These are phyloP conservation scores for Coelopa frigida DNA, from an alignment of 1,140 invertebrate genomes.

Conservation along the genomic window DNA sequence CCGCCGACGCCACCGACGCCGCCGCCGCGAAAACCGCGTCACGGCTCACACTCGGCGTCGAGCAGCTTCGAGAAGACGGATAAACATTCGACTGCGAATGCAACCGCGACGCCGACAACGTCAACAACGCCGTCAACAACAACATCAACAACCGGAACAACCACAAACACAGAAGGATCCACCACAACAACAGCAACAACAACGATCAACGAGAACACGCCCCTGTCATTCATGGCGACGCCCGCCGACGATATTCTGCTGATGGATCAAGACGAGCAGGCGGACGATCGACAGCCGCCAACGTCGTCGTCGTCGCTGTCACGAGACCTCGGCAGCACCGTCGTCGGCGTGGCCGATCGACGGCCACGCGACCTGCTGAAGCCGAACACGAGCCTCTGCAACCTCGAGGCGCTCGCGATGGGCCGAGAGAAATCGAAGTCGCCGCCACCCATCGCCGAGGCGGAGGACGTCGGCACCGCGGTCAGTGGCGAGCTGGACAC, in stretches of 20 bases:
- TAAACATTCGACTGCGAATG: not conserved
- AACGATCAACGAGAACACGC: too few relatives aligned
- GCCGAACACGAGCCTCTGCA: constrained; percentile 43
- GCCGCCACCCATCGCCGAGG: constrained; percentile 20
- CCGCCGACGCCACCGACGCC: constrained; percentile 43
- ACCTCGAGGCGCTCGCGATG: constrained; percentile 38
- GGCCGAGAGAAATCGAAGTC: constrained; percentile 41
- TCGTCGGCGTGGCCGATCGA: not conserved
- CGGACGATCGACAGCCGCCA: not conserved
- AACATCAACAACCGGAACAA: constrained; percentile 6
- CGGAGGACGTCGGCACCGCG: not conserved
- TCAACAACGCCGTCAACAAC: constrained; percentile 10
- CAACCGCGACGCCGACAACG: constrained; percentile 9
- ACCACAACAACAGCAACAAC: not conserved
- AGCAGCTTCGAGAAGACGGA: constrained; percentile 27
- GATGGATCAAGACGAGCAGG: constrained; percentile 15
- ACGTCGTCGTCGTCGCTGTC: not conserved
- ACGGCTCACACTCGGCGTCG: constrained; percentile 15
- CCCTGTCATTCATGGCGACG: constrained; percentile 11
- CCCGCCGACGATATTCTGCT: constrained; percentile 13
- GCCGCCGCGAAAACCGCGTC: constrained; percentile 35
- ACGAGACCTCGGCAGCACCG: not conserved
- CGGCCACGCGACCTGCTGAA: constrained; percentile 21
- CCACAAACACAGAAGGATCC: constrained; percentile 6
- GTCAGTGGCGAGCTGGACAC: constrained; percentile 27